Conservation (phyloP, 2,797 vertebrate genomes). For the Hephaestus fuliginosus region DNA sequence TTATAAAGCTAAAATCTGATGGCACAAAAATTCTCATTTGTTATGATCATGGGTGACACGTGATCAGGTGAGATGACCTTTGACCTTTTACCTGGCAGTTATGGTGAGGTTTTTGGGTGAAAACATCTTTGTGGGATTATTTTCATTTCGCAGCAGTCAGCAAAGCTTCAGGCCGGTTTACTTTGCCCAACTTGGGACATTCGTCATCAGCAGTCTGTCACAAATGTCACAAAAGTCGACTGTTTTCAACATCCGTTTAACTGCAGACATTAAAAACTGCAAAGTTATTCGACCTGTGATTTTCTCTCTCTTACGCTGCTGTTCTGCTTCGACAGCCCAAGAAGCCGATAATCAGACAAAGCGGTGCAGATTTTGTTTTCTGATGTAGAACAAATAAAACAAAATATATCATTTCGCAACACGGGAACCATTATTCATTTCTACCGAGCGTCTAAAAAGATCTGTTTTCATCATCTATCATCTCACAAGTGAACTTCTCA, state of each 20-base stretch:
- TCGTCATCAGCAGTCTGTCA: neutral
- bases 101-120: neutral
- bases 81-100: neutral
- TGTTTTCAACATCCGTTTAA: neutral
- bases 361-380: neutral
- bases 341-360: too few relatives aligned
- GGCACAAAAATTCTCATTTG: neutral
- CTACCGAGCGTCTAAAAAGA: neutral
- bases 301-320: neutral
- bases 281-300: neutral
- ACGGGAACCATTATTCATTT: neutral
- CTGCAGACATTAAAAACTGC: neutral
- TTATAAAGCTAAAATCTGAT: too few relatives aligned
- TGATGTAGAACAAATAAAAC: neutral
- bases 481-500: constrained; percentile 4
- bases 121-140: neutral
- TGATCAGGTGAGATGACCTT: too few relatives aligned
- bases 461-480: neutral
- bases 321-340: neutral
- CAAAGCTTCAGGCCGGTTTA: too few relatives aligned
- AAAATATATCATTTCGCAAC: neutral
- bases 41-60: neutral
- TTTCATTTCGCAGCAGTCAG: neutral
- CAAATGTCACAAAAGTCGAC: neutral
- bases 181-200: too few relatives aligned